phyloP scores from a whole-genome alignment of 2,797 vertebrate species.

The Acanthopagrus latus region DNA sequence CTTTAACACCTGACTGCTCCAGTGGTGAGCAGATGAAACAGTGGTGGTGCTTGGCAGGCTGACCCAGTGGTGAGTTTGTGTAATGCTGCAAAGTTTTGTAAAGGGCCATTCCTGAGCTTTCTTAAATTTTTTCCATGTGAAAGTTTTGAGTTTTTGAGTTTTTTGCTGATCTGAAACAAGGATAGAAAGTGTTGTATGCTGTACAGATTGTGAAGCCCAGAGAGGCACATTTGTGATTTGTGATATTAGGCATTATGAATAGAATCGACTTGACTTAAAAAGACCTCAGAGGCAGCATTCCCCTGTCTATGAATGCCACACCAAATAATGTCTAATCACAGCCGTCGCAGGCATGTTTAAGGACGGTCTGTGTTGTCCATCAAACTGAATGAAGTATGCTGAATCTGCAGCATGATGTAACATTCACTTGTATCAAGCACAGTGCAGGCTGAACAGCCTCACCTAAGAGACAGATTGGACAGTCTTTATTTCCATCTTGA shows the following conservation, averaged over 20 bases:
- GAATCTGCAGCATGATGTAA: background rate
- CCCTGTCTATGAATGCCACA: background rate
- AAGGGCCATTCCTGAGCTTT: background rate
- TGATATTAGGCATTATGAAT: background rate
- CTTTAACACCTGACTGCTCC: background rate
- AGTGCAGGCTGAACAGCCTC: background rate
- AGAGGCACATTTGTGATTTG: too few relatives aligned
- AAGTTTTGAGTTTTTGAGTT: too few relatives aligned
- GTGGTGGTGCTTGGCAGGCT: background rate
- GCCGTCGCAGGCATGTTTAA: background rate
- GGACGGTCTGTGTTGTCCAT: background rate
- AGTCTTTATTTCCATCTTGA: background rate
- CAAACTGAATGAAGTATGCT: background rate
- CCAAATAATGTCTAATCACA: background rate
- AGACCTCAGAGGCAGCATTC: background rate
- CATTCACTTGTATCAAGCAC: background rate
- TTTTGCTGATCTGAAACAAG: background rate
- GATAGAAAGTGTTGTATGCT: too few relatives aligned
- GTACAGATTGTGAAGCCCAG: background rate
- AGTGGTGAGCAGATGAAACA: background rate
- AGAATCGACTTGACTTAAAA: background rate
- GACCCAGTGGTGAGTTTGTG: background rate
- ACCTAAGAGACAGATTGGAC: background rate
- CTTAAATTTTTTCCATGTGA: background rate
- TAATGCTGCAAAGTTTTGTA: background rate